Evolutionary conservation across 2,113 vertebrate species (phyloP).

Genomic region (Hippocampus zosterae): DNA sequence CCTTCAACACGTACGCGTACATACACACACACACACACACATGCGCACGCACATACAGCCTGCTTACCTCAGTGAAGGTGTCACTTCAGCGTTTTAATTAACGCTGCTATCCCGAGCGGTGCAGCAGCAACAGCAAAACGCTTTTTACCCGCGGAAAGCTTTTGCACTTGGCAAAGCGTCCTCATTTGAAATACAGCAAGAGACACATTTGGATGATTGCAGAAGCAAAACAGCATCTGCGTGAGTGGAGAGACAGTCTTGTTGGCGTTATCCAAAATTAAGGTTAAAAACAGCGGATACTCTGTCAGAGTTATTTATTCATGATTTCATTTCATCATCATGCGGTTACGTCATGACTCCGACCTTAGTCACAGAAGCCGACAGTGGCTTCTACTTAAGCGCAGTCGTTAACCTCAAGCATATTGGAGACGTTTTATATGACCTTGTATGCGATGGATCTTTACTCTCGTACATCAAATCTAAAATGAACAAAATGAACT

Average conservation of each 20-base stretch:
- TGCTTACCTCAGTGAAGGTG: conserved; percentile 15
- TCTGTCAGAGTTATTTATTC: conserved; percentile 23
- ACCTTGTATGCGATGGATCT: conserved; percentile 3
- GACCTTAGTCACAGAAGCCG: conserved; percentile 8
- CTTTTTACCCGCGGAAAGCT: conserved; percentile 43
- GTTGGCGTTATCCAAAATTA: conserved; percentile 30
- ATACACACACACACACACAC: neutral
- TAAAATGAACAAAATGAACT: no score
- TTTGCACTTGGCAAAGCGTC: conserved; percentile 39
- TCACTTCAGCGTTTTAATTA: conserved; percentile 58
- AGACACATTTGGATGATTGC: conserved; percentile 48
- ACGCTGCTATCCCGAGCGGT: conserved; percentile 27
- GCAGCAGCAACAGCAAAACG: conserved; percentile 48
- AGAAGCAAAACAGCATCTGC: conserved; percentile 24
- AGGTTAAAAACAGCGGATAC: conserved; percentile 26
- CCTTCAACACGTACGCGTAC: neutral
- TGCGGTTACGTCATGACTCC: neutral
- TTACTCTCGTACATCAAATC: neutral
- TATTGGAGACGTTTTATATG: neutral
- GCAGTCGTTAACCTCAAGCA: neutral
- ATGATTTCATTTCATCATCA: conserved; percentile 25
- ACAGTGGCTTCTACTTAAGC: conserved; percentile 10
- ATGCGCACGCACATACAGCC: neutral
- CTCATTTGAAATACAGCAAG: conserved; percentile 47
- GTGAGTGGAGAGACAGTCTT: conserved; percentile 32